Percentiles rank a stretch among this genome's conserved stretches.
phyloP scores from a whole-genome alignment of 2,888 invertebrate species.

The Netelia virgata region DNA sequence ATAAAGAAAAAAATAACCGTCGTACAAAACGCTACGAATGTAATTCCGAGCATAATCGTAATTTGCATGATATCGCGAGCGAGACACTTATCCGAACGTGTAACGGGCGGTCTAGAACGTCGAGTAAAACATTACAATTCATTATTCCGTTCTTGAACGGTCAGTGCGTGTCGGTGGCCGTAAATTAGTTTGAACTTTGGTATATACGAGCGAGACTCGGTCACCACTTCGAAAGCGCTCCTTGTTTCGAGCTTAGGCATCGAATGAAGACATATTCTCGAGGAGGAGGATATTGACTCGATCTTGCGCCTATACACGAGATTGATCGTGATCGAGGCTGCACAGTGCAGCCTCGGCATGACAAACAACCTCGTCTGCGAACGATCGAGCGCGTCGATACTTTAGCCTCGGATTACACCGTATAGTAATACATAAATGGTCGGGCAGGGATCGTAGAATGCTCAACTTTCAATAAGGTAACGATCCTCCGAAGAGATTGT shows the following conservation, averaged over 20 bases:
- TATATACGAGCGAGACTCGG: slow-evolving; percentile 28
- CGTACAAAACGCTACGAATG: not conserved
- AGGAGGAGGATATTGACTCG: slow-evolving; percentile 27
- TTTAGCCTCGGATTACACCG: not conserved
- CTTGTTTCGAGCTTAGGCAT: slow-evolving; percentile 10
- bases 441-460: slow-evolving; percentile 45
- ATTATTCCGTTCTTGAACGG: slow-evolving; percentile 25
- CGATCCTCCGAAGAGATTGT: slow-evolving; percentile 52
- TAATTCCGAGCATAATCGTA: not conserved
- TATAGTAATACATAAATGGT: not conserved
- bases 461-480: slow-evolving; percentile 62
- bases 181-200: slow-evolving; percentile 57
- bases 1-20: not conserved
- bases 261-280: slow-evolving; percentile 57
- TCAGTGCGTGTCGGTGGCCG: slow-evolving; percentile 32
- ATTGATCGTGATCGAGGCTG: slow-evolving; percentile 50
- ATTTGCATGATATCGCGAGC: not conserved
- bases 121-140: slow-evolving; percentile 31
- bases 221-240: not conserved
- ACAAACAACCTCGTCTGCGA: slow-evolving; percentile 20
- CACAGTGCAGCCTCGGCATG: slow-evolving; percentile 19
- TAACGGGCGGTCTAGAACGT: slow-evolving; percentile 17
- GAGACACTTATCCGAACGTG: not conserved
- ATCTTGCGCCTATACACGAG: slow-evolving; percentile 19
- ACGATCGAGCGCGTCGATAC: slow-evolving; percentile 21